Conservation (phyloP, 2,113 vertebrate species). For the Ahaetulla prasina region DNA sequence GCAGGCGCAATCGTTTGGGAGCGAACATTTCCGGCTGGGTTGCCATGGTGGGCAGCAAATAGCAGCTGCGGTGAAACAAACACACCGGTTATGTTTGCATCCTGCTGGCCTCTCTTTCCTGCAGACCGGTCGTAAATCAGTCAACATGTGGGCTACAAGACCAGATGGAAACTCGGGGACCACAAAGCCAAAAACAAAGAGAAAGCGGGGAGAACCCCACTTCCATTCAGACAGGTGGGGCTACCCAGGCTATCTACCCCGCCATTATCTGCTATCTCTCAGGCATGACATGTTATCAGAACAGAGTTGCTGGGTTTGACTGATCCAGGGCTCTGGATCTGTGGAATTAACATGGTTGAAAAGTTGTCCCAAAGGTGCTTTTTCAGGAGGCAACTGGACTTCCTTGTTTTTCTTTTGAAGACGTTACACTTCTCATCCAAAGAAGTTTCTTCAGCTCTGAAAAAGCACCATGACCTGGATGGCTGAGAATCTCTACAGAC, state of each 20-base stretch:
- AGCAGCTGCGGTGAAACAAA: slow-evolving; percentile 63
- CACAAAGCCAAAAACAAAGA: not conserved
- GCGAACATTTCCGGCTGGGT: slow-evolving; percentile 78
- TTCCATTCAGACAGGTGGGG: not conserved
- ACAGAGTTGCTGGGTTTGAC: not conserved
- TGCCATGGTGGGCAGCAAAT: slow-evolving; percentile 76
- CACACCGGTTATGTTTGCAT: not conserved
- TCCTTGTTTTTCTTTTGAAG: too few species aligned
- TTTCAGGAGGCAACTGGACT: too few species aligned
- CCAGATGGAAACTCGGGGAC: not conserved
- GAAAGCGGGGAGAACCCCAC: not conserved
- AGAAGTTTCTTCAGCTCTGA: too few species aligned
- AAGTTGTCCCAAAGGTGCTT: not conserved
- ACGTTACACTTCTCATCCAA: too few species aligned
- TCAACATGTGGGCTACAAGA: not conserved
- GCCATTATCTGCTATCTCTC: not conserved
- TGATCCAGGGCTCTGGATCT: not conserved
- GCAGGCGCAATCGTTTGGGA: slow-evolving; percentile 77
- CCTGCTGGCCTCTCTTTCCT: not conserved
- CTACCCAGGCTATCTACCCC: not conserved
- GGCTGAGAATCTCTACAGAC: too few species aligned
- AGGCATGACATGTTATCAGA: not conserved
- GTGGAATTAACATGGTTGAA: not conserved
- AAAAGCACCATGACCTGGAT: too few species aligned
- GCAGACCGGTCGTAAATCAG: not conserved